Percentiles rank a stretch among this genome's conserved stretches.
Evolutionary conservation across 2,113 vertebrate species (phyloP).

Genomic region (Channa maculata): DNA sequence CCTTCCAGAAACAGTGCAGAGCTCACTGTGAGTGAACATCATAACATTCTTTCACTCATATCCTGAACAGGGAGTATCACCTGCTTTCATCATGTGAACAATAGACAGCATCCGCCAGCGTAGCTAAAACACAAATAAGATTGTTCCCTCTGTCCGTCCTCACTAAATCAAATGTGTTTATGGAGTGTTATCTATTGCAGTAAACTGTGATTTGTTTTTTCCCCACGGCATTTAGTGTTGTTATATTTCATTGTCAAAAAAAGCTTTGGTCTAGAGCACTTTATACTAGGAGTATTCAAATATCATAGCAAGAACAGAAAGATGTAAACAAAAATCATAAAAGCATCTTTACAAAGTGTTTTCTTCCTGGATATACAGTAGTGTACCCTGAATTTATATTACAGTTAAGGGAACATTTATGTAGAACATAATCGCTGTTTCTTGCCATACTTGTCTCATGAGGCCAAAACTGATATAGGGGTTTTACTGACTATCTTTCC

Average conservation of each 20-base stretch:
- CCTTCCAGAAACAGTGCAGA: slow-evolving; percentile 7
- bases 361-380: background rate
- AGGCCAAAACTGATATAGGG: too few relatives aligned
- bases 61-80: background rate
- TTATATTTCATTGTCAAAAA: background rate
- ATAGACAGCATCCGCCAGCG: background rate
- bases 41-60: background rate
- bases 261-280: background rate
- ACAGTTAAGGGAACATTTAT: background rate
- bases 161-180: background rate
- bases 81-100: slow-evolving; percentile 8
- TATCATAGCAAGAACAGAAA: too few relatives aligned
- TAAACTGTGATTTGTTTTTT: background rate
- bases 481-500: too few relatives aligned
- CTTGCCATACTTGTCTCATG: background rate
- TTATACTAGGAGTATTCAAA: too few relatives aligned
- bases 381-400: background rate
- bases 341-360: too few relatives aligned
- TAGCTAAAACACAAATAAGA: background rate
- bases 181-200: background rate
- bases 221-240: background rate
- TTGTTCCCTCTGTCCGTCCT: background rate
- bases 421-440: background rate
- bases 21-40: background rate
- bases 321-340: too few relatives aligned